Evolutionary conservation across 1,140 invertebrate species (phyloP), one percentile per base, ranked within the genome.

Genomic region (Cotesia typhae): DNA sequence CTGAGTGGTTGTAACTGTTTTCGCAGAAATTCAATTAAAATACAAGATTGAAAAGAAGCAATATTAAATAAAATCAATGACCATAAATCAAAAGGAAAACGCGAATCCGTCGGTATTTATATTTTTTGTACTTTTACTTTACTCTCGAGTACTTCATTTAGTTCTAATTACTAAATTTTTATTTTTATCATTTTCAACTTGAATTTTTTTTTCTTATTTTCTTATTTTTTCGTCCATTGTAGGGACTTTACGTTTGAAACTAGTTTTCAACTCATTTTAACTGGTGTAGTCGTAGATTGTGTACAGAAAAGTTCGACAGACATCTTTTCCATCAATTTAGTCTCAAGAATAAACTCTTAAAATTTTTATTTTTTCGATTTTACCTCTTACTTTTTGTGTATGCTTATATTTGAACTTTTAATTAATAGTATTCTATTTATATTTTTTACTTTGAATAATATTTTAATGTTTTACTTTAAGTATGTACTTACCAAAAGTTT

Each of bases 241-340:
- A 14, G 20, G 67, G 67, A 63, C 64, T 35, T 37, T 59, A 67
- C 61, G 67, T 72, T 67, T 71, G 59, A 75, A 75, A 72, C 67
- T 66, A 75, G 67, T 75, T 75, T 57, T 59, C 71, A 75, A 75
- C 74, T 75, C 74, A 75, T 75, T 59, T 70, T 72, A 75, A 75
- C 71, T 67, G 71, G 67, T 70, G 53, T 47, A 20, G 69, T 70
- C 47, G 69, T 52, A 37, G 60, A 28, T 57, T 4, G 57, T 36
- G 55, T 17, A 20, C 59, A 47, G 4, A 36, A 71, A 71, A 71
- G 35, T 71, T 71, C 60, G 20, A 63, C 69, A 17, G 36, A 61
- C 69, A 71, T 71, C 69, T 63, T 71, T 64, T 55, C 60, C 28
- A 64, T 47, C 10, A 38, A 63, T 63, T 75, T 28, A 72, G 51